Evolutionary conservation across 2,888 invertebrate genomes (phyloP).

Genomic region (Conops quadrifasciatus): DNA sequence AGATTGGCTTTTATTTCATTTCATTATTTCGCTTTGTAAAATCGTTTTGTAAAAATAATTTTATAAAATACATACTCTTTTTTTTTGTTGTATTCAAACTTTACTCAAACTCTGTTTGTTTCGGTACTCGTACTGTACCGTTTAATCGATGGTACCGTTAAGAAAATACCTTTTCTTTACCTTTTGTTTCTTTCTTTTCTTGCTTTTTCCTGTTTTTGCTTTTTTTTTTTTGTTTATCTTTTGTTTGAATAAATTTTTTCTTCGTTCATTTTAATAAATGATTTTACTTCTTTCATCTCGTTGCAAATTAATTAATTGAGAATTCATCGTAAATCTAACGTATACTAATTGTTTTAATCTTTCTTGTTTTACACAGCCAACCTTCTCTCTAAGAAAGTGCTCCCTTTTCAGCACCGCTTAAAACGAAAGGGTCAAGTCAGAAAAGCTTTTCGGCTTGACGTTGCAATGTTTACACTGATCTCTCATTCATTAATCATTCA

Average conservation of each 20-base stretch:
- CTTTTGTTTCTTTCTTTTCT: background rate
- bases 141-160: too few relatives aligned
- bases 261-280: background rate
- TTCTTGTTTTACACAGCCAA: background rate
- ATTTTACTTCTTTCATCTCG: background rate
- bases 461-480: too few relatives aligned
- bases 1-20: constrained; percentile 15
- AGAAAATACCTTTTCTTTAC: background rate
- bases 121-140: background rate
- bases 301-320: background rate
- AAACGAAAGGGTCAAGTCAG: too few relatives aligned
- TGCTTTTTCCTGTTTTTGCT: background rate
- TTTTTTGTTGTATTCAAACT: background rate
- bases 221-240: background rate
- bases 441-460: too few relatives aligned
- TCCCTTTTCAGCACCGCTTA: too few relatives aligned
- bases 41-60: background rate
- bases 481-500: too few relatives aligned
- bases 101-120: background rate
- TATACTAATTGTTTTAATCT: background rate
- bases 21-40: constrained; percentile 1
- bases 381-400: background rate
- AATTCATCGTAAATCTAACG: background rate
- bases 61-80: too few relatives aligned
- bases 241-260: background rate